These are phyloP conservation scores for Rhinolophus sinicus DNA, from an alignment of 2,113 vertebrate species.

Conservation along the genomic window DNA sequence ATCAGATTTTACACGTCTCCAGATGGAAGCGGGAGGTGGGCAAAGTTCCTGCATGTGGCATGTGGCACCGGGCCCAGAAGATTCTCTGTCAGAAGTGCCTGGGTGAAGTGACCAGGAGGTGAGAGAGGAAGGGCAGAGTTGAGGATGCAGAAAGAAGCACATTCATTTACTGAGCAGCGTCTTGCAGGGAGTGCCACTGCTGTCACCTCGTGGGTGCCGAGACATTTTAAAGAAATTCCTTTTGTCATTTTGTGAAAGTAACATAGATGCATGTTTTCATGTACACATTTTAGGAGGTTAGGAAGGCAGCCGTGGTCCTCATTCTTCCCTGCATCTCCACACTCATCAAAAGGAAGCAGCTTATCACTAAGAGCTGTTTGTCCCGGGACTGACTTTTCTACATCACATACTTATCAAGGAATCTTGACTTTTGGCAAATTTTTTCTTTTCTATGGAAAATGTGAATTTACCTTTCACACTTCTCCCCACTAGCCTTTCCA, in stretches of 20 bases:
- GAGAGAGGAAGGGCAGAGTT: rapidly evolving
- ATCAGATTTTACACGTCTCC: rapidly evolving
- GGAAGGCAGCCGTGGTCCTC: background rate
- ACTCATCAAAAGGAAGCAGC: background rate
- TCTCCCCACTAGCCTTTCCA: background rate
- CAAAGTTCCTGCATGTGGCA: background rate
- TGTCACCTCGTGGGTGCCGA: background rate
- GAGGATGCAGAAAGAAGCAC: no score
- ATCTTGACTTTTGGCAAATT: background rate
- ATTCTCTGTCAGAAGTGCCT: no score
- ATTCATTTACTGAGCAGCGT: no score
- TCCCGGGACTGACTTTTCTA: background rate
- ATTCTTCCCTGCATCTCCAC: no score
- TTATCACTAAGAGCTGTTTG: no score
- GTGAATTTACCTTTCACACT: no score
- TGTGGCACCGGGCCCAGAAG: rapidly evolving
- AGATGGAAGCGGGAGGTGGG: background rate
- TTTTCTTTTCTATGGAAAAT: background rate
- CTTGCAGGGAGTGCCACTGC: rapidly evolving
- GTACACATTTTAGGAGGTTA: background rate
- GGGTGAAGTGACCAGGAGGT: no score
- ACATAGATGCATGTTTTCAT: rapidly evolving
- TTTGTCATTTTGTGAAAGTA: background rate
- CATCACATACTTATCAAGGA: no score
- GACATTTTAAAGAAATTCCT: background rate